phyloP scores from a whole-genome alignment of 2,113 vertebrate genomes.

The Xenopus borealis region DNA sequence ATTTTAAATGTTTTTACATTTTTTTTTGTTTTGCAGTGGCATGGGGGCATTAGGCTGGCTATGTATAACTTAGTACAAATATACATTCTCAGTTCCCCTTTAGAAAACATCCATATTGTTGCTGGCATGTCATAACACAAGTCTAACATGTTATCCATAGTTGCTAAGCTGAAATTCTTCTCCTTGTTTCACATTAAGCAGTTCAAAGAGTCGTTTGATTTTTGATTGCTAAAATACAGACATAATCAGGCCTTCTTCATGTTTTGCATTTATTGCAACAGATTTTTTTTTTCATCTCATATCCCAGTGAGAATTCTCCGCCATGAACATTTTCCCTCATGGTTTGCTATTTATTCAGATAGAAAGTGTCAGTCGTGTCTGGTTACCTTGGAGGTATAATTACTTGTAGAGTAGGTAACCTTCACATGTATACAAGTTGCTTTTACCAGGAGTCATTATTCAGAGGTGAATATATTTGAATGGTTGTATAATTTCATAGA shows the following conservation, averaged over 20 bases:
- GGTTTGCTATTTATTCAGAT: not conserved
- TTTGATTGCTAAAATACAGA: slow-evolving; percentile 12
- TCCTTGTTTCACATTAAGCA: slow-evolving; percentile 23
- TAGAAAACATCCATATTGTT: no score
- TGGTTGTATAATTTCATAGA: no score
- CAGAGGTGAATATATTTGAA: no score
- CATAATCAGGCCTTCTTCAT: slow-evolving; percentile 17
- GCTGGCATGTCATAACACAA: no score
- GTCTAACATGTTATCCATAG: no score
- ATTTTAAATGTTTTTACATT: no score
- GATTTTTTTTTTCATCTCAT: not conserved
- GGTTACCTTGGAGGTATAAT: not conserved
- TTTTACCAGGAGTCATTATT: no score
- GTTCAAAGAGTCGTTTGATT: slow-evolving; percentile 32
- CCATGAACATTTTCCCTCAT: slow-evolving; percentile 13
- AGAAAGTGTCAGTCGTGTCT: not conserved
- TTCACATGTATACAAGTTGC: slow-evolving; percentile 25
- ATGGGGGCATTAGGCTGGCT: no score
- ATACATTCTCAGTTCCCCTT: no score
- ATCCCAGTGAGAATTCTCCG: slow-evolving; percentile 8
- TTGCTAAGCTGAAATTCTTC: not conserved
- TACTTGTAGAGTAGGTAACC: slow-evolving; percentile 37
- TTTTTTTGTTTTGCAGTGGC: no score
- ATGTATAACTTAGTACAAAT: no score
- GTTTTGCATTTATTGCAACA: not conserved